phyloP scores from a whole-genome alignment of 2,888 invertebrate species.

The Eubasilissa splendida region DNA sequence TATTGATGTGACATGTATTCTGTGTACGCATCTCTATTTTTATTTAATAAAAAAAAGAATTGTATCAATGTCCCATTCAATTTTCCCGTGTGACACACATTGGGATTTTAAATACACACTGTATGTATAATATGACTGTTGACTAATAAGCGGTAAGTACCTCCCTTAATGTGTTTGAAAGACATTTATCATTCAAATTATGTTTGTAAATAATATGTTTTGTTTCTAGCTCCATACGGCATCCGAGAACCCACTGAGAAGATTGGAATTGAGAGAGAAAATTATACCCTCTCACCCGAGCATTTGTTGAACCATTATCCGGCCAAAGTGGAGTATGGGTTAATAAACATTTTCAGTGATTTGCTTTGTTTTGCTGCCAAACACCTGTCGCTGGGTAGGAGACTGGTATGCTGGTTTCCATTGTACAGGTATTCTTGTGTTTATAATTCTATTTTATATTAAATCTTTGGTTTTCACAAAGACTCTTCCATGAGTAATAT shows the following conservation, averaged over 20 bases:
- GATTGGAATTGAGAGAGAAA: slow-evolving; percentile 79
- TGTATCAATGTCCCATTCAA: no score
- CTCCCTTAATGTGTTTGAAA: neutral
- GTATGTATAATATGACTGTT: no score
- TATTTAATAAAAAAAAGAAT: no score
- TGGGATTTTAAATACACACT: no score
- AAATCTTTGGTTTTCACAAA: neutral
- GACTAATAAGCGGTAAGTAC: no score
- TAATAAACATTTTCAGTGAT: slow-evolving; percentile 88
- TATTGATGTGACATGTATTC: no score
- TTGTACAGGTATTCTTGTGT: slow-evolving; percentile 75
- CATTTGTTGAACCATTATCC: slow-evolving; percentile 83
- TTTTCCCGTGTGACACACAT: no score
- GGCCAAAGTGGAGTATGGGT: slow-evolving; percentile 87
- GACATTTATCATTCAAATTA: neutral
- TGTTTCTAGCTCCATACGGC: slow-evolving; percentile 92
- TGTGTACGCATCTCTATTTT: no score
- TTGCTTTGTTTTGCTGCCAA: slow-evolving; percentile 86
- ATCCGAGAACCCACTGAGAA: slow-evolving; percentile 94
- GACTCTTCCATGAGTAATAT: neutral
- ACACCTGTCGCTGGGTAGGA: slow-evolving; percentile 82
- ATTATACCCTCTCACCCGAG: slow-evolving; percentile 77
- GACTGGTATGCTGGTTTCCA: slow-evolving; percentile 97
- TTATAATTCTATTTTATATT: neutral
- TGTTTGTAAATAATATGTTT: neutral